Conservation (phyloP, 2,888 invertebrate species). For the Suillia variegata region DNA sequence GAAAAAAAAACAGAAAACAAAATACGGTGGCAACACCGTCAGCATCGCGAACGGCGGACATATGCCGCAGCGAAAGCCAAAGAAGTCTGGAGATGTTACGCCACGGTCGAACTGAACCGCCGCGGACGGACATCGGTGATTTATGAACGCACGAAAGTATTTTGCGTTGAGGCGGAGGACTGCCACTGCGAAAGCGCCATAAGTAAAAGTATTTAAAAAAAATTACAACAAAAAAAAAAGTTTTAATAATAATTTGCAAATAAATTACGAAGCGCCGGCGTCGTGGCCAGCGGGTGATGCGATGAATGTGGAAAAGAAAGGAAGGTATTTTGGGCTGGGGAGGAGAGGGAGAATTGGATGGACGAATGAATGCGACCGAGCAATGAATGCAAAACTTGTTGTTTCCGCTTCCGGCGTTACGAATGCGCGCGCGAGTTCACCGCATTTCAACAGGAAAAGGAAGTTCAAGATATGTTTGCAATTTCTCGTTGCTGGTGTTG, state of each 20-base stretch:
- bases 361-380: no score
- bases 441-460: no score
- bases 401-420: slow-evolving; percentile 8
- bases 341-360: no score
- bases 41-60: slow-evolving; percentile 1
- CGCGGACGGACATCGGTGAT: slow-evolving; percentile 12
- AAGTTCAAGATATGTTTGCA: background rate
- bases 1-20: no score
- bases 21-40: background rate
- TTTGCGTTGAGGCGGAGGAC: slow-evolving; percentile 5
- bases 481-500: slow-evolving; percentile 8
- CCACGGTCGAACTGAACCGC: background rate
- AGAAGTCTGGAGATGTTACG: background rate
- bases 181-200: background rate
- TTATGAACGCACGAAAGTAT: slow-evolving; percentile 17
- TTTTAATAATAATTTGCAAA: slow-evolving; percentile 57
- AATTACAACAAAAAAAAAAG: slow-evolving; percentile 32
- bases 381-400: slow-evolving; percentile 10
- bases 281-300: background rate
- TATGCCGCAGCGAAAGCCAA: slow-evolving; percentile 33
- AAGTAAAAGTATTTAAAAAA: slow-evolving; percentile 14
- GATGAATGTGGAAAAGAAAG: background rate
- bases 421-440: background rate
- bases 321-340: no score
- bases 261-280: slow-evolving; percentile 41